Evolutionary conservation across 2,797 vertebrate species (phyloP).

Genomic region (Hyperoplus immaculatus): DNA sequence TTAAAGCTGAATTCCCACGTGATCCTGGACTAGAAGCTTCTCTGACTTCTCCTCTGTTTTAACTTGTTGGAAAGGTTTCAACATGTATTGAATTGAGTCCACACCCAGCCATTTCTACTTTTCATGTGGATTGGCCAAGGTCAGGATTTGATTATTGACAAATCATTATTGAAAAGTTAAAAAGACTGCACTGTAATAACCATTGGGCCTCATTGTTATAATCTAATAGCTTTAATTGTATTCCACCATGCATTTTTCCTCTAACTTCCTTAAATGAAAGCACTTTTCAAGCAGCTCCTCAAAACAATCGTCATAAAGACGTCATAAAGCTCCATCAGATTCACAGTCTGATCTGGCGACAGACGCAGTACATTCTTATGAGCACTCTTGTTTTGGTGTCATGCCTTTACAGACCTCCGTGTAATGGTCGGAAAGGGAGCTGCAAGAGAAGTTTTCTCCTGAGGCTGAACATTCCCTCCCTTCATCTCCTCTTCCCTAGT

Average conservation of each 20-base stretch:
- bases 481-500: conserved; percentile 51
- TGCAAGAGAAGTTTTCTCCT: conserved; percentile 43
- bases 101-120: conserved; percentile 48
- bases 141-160: conserved; percentile 53
- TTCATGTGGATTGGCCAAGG: conserved; percentile 41
- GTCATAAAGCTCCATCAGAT: conserved; percentile 35
- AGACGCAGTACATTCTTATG: conserved; percentile 27
- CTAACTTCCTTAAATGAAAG: conserved; percentile 23
- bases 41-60: conserved; percentile 31
- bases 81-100: conserved; percentile 39
- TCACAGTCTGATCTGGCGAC: conserved; percentile 18
- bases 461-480: conserved; percentile 56
- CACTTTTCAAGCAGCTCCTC: conserved; percentile 18
- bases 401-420: conserved; percentile 30
- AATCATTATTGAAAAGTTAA: conserved; percentile 66
- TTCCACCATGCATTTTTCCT: conserved; percentile 58
- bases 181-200: conserved; percentile 53
- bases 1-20: background rate
- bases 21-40: background rate
- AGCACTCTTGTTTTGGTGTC: conserved; percentile 46
- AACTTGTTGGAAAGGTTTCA: conserved; percentile 37
- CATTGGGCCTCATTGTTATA: conserved; percentile 63
- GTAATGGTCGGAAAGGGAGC: conserved; percentile 36
- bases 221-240: conserved; percentile 72
- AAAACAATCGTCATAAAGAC: conserved; percentile 19